Percentiles rank a stretch among this genome's conserved stretches.
These are phyloP conservation scores for Dynastes maya DNA, from an alignment of 2,888 invertebrate species.

Conservation along the genomic window DNA sequence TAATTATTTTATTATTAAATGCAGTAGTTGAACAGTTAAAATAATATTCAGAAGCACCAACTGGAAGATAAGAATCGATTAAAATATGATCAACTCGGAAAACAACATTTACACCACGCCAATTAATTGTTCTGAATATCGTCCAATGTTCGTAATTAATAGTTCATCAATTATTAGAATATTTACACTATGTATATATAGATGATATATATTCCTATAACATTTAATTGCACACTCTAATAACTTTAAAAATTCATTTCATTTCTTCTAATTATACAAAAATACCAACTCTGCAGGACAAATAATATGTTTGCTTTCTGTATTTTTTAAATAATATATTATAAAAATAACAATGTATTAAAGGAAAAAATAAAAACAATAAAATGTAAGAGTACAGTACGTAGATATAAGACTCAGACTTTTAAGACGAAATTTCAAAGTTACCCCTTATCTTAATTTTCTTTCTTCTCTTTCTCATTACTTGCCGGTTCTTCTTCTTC, in stretches of 20 bases:
- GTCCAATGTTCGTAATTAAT: constrained; percentile 25
- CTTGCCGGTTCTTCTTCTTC: constrained; percentile 81
- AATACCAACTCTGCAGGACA: constrained; percentile 46
- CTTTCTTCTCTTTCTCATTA: constrained; percentile 69
- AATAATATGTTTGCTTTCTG: constrained; percentile 41
- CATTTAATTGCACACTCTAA: constrained; percentile 45
- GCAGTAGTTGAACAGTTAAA: constrained; percentile 41
- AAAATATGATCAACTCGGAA: not conserved
- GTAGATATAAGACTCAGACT: constrained; percentile 51
- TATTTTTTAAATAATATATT: constrained; percentile 51
- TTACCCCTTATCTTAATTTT: constrained; percentile 52
- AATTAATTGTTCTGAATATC: constrained; percentile 40
- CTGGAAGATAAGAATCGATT: constrained; percentile 3
- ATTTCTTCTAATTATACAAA: constrained; percentile 44
- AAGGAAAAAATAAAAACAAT: constrained; percentile 44
- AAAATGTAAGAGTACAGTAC: constrained; percentile 49
- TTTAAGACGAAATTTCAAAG: constrained; percentile 43
- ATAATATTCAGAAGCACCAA: constrained; percentile 45
- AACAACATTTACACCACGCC: not conserved
- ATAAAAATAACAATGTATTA: constrained; percentile 50
- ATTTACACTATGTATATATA: constrained; percentile 46
- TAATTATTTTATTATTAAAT: constrained; percentile 39
- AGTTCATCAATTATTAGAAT: constrained; percentile 38
- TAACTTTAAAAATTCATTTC: constrained; percentile 43
- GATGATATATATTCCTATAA: constrained; percentile 36